These are phyloP conservation scores for Capreolus pygargus DNA, from an alignment of 2,113 vertebrate species.

Conservation along the genomic window DNA sequence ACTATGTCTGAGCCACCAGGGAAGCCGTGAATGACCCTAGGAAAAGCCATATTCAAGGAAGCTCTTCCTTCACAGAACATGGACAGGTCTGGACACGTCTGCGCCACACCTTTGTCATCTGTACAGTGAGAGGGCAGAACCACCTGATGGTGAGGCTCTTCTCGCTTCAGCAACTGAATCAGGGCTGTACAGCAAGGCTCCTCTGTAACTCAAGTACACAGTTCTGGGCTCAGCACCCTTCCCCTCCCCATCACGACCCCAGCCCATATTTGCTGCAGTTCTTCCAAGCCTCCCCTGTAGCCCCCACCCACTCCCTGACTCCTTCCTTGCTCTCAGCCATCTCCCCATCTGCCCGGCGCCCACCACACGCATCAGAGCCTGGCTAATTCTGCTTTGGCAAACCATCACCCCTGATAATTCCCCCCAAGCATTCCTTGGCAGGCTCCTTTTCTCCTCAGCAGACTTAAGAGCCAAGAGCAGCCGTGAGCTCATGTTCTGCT, in stretches of 20 bases:
- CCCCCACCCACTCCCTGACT: not conserved
- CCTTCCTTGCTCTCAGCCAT: not conserved
- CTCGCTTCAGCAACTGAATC: not conserved
- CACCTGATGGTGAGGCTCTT: not conserved
- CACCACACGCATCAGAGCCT: not conserved
- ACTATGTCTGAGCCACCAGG: not conserved
- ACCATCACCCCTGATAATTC: conserved; percentile 49
- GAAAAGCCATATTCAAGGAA: not conserved
- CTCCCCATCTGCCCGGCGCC: not conserved
- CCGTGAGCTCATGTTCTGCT: conserved; percentile 37
- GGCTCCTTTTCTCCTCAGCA: conserved; percentile 24
- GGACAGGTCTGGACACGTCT: not conserved
- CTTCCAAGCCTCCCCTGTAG: not conserved
- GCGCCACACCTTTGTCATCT: not conserved
- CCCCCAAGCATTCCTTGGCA: conserved; percentile 67
- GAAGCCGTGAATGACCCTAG: not conserved
- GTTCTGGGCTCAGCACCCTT: not conserved
- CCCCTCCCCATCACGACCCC: fast-evolving
- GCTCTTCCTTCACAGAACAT: not conserved
- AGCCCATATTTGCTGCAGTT: too few species aligned
- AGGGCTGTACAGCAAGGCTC: not conserved
- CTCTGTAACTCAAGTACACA: not conserved
- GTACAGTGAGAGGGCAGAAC: not conserved
- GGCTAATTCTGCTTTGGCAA: conserved; percentile 68
- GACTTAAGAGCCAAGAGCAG: conserved; percentile 42